Base-by-base conservation (phyloP, 2,888 invertebrate genomes). In the Psylliodes chrysocephalus region DNA sequence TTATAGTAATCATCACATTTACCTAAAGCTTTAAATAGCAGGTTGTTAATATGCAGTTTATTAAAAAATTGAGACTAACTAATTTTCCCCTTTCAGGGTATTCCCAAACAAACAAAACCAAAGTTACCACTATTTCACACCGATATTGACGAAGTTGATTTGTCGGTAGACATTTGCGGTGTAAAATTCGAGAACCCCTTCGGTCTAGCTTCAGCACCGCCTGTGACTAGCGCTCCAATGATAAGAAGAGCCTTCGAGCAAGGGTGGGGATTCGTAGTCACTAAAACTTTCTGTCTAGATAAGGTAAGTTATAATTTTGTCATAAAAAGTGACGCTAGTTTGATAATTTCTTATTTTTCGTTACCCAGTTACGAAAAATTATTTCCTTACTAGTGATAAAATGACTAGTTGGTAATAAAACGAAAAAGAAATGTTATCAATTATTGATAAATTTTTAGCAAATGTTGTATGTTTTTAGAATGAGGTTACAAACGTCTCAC, bases 211-310 rank as follows among this genome's bases (percentile, higher is more conserved):
- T 97, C 96, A 55, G 98, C 99, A 0, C 96, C 98, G 0, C 98
- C 98, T 1, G 94, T 96, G 4, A 99, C 98, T 1, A 91, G 92
- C 62, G 88, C 94, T 1, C 90, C 96, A 0, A 99, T 99, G 98
- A 96, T 98, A 49, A 85, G 98, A 2, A 85, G 98, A 67, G 92
- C 94, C 12, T 99, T 98, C 80, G 90, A 96, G 80, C 94, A 95
- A 72, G 98, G 98, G 0, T 99, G 99, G 99, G 94, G 91, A 0
- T 99, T 95, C 79, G 94, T 91, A n/a, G 92, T 99, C 1, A 99
- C 98, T 0, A 99, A 99, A 85, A 99, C 98, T 0, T 99, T 95
- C 80, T 88, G 91, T 1, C 84, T 99, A 12, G 94, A 97, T 80
- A 98, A 99, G 87, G 95, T 94, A 82, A 71, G 30, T 47, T 15